Evolutionary conservation across 2,888 invertebrate species (phyloP), one percentile per base, ranked within the genome.

Genomic region (Clitarchus hookeri): DNA sequence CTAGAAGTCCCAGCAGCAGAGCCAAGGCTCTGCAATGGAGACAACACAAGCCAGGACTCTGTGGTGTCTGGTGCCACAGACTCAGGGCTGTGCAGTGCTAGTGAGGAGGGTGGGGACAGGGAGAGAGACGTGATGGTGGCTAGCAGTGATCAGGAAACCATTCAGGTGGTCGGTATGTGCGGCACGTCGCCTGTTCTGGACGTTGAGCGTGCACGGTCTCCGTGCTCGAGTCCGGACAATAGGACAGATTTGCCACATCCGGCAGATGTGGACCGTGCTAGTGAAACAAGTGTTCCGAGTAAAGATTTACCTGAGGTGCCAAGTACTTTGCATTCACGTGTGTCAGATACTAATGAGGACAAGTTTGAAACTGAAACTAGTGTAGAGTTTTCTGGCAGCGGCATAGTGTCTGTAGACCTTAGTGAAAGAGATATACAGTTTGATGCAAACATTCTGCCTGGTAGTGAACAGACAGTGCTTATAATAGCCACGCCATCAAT

Each of bases 21-120:
- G 13, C 86, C 86, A 13, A 25, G 82, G 16, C 82, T 82, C 36
- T 82, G 26, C 44, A 82, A 82, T 26, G 82, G 82, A 77, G 89
- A 89, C 84, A 88, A 87, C 82, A 88, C 87, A 19, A 88, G 88
- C 83, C 89, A 89, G 36, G 88, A 89, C 79, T 88, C 88, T 0
- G 86, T 88, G 23, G 83, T 87, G 13, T 88, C 88, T 0, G 87
- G 87, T 65, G 85, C 87, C 26, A 88, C 88, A 44, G 88, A 88
- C 80, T 88, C 88, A 0, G 89, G 88, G 78, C 84, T 88, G 80
- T 88, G 89, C 85, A 88, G 88, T 87, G 88, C 87, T 27, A 88
- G 88, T 85, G 88, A 88, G 48, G 86, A 87, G 27, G 88, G 88
- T 85, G 88, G 85, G 19, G 87, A 84, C 19, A 85, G 8, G 65